These are phyloP conservation scores for Cercopithecus diana DNA, from an alignment of 2,797 vertebrate species.

Conservation along the genomic window DNA sequence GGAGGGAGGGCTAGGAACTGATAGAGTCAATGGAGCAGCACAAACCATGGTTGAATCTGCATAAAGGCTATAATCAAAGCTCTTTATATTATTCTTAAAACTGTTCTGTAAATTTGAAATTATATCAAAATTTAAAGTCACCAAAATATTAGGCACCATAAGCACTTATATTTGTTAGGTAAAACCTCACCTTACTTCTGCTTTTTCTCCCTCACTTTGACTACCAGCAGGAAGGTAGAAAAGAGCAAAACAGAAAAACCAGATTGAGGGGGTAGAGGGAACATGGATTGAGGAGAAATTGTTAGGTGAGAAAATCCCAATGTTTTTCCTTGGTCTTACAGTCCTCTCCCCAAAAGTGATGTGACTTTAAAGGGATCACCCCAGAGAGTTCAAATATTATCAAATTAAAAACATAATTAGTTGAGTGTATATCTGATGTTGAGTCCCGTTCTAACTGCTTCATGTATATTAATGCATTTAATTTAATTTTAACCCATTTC, in stretches of 20 bases:
- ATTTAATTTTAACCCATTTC: conserved; percentile 27
- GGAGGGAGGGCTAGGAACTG: no score
- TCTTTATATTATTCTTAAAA: background rate
- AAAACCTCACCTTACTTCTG: background rate
- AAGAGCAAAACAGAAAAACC: background rate
- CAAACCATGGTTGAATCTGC: background rate
- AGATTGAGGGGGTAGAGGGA: background rate
- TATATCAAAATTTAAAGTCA: background rate
- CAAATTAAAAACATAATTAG: background rate
- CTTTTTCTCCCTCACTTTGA: background rate
- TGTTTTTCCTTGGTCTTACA: background rate
- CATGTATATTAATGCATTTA: background rate
- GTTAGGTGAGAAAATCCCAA: background rate
- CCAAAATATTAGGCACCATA: background rate
- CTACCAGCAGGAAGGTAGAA: background rate
- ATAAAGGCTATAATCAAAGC: background rate
- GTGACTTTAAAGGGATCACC: background rate
- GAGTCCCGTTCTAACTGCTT: background rate
- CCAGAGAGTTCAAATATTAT: background rate
- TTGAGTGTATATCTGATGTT: background rate
- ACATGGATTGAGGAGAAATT: background rate
- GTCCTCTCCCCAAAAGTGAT: background rate
- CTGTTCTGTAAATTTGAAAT: background rate
- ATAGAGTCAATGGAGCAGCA: rapidly evolving
- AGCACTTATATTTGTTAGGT: background rate